Percentiles rank a stretch among this genome's conserved stretches.
Evolutionary conservation across 2,888 invertebrate species (phyloP).

Genomic region (Orchesellides sinensis): DNA sequence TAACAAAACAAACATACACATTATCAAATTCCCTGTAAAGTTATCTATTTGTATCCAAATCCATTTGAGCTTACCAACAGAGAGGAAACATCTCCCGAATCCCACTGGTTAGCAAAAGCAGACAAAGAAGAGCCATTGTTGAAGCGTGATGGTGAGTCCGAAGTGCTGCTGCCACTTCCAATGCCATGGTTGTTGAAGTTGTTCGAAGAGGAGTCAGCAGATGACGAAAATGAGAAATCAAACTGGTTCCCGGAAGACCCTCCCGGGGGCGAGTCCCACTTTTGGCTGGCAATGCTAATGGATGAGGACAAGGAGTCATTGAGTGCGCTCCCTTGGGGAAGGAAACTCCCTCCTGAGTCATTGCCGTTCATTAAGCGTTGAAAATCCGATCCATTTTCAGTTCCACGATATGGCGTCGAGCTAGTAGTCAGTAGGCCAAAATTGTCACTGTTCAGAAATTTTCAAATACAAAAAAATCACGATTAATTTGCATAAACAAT

Average conservation of each 20-base stretch:
- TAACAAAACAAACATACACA: no score
- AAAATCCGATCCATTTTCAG: slow-evolving; percentile 32
- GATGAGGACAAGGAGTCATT: slow-evolving; percentile 39
- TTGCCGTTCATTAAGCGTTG: not conserved
- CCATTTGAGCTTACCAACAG: slow-evolving; percentile 28
- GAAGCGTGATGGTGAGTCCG: not conserved
- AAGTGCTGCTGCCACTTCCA: slow-evolving; percentile 34
- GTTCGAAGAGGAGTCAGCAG: slow-evolving; percentile 16
- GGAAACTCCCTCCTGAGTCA: slow-evolving; percentile 21
- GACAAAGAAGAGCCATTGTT: not conserved
- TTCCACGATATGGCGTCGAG: slow-evolving; percentile 34
- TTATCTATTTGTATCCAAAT: no score
- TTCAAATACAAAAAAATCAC: no score
- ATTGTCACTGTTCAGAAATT: slow-evolving; percentile 29
- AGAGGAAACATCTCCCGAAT: slow-evolving; percentile 43
- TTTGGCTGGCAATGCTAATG: slow-evolving; percentile 4
- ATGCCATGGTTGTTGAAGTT: slow-evolving; percentile 27
- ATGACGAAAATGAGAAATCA: slow-evolving; percentile 42
- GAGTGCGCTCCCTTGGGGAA: slow-evolving; percentile 14
- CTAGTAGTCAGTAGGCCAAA: slow-evolving; percentile 46
- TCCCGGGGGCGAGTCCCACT: no score
- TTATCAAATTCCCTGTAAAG: no score
- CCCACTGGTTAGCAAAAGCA: slow-evolving; percentile 38
- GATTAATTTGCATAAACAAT: no score
- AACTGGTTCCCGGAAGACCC: slow-evolving; percentile 31